A percentile compares a stretch with the other conserved stretches of the same genome.
Conservation (phyloP, 2,888 invertebrate genomes). For the Zhuqinia jingwanae region DNA sequence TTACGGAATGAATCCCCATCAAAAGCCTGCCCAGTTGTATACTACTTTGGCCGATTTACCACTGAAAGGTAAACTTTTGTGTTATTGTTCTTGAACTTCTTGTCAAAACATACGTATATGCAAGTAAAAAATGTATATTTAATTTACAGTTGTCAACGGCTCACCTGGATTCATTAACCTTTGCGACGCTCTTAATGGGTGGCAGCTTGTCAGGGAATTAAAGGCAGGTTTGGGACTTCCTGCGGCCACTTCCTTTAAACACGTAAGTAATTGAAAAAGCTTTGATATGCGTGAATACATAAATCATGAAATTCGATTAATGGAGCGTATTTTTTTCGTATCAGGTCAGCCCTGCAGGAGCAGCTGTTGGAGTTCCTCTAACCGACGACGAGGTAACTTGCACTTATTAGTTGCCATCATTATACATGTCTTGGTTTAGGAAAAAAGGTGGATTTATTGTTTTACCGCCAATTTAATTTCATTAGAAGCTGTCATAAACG, state of each 20-base stretch:
- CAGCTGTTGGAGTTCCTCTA: conserved; percentile 93
- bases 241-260: conserved; percentile 98
- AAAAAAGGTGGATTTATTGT: too few relatives aligned
- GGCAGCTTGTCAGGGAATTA: conserved; percentile 96
- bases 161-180: conserved; percentile 98
- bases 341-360: conserved; percentile 99
- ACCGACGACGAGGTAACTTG: conserved; percentile 85
- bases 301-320: too few relatives aligned
- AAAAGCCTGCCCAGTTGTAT: conserved; percentile 96
- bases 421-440: too few relatives aligned
- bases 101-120: too few relatives aligned
- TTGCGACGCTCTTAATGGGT: conserved; percentile 98
- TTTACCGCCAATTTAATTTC: too few relatives aligned
- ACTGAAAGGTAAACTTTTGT: conserved; percentile 83
- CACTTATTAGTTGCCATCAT: conserved; percentile 12
- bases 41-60: conserved; percentile 91
- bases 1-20: conserved; percentile 99
- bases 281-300: too few relatives aligned
- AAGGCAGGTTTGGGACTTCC: conserved; percentile 89
- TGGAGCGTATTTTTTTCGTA: conserved; percentile 93
- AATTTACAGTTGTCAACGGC: conserved; percentile 89
- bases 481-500: too few relatives aligned
- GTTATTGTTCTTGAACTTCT: too few relatives aligned
- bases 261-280: conserved; percentile 81
- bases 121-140: too few relatives aligned